A percentile compares a stretch with the other conserved stretches of the same genome.
Conservation (phyloP, 2,797 vertebrate genomes). For the Neoniphon sammara region DNA sequence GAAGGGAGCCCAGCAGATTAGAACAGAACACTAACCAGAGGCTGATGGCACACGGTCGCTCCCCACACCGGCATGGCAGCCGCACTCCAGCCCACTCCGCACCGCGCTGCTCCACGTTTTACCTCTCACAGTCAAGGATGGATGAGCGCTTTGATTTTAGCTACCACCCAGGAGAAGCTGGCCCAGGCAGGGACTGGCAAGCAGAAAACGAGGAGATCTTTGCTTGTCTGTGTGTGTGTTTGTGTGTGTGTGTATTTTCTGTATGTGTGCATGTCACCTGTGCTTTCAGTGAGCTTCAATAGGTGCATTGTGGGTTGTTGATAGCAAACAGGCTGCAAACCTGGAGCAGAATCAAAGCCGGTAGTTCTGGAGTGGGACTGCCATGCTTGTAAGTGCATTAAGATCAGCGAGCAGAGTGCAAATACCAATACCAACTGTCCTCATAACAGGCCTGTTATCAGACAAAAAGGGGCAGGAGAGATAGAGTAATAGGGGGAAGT, state of each 20-base stretch:
- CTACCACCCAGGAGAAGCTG: constrained; percentile 73
- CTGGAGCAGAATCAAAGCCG: constrained; percentile 63
- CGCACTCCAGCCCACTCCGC: constrained; percentile 69
- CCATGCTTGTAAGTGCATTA: constrained; percentile 83
- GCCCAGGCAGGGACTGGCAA: constrained; percentile 49
- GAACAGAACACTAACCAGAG: constrained; percentile 82
- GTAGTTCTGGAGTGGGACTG: constrained; percentile 61
- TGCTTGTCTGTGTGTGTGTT: constrained; percentile 10
- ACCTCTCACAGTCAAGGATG: constrained; percentile 55
- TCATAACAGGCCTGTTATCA: constrained; percentile 81
- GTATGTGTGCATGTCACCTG: constrained; percentile 61
- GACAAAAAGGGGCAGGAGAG: constrained; percentile 50
- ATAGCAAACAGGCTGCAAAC: constrained; percentile 63
- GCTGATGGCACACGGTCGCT: constrained; percentile 82
- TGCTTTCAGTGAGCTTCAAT: constrained; percentile 54
- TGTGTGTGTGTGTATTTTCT: constrained; percentile 12
- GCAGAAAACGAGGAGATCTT: constrained; percentile 54
- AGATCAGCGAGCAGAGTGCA: constrained; percentile 86
- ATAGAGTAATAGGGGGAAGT: constrained; percentile 18
- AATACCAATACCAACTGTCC: constrained; percentile 85
- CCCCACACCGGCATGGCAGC: constrained; percentile 77
- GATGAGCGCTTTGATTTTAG: constrained; percentile 72
- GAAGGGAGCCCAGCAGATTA: constrained; percentile 83
- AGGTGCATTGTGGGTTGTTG: constrained; percentile 55
- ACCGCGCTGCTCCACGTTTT: constrained; percentile 55